A percentile compares a stretch with the other conserved stretches of the same genome.
Evolutionary conservation across 2,888 invertebrate genomes (phyloP).

Genomic region (Adela reaumurella): DNA sequence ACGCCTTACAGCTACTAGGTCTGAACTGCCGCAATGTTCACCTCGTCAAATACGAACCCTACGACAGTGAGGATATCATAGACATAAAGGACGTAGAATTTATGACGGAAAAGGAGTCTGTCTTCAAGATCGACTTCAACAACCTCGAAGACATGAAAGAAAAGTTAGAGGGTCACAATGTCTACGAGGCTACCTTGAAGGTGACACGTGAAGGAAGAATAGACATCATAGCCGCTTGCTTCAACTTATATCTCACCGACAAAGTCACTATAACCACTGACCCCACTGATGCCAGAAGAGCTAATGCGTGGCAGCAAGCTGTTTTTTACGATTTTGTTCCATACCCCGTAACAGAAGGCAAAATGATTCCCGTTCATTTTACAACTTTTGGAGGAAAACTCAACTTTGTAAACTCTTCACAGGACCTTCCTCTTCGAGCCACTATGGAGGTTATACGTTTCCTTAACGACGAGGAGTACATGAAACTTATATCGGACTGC

Average conservation of each 20-base stretch:
- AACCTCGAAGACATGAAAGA: conserved; percentile 43
- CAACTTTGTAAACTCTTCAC: conserved; percentile 21
- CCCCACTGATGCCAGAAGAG: conserved; percentile 41
- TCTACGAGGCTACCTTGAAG: conserved; percentile 31
- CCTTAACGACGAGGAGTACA: conserved; percentile 46
- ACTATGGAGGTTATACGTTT: conserved; percentile 34
- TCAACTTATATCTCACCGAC: conserved; percentile 66
- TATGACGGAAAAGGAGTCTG: conserved; percentile 52
- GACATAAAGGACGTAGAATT: conserved; percentile 50
- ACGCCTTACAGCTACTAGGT: conserved; percentile 21
- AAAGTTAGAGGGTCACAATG: conserved; percentile 26
- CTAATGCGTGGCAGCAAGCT: conserved; percentile 76
- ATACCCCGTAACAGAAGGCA: conserved; percentile 21
- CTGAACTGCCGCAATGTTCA: conserved; percentile 23
- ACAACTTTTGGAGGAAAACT: conserved; percentile 36
- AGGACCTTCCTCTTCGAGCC: conserved; percentile 21
- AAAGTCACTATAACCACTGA: conserved; percentile 59
- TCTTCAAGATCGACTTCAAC: conserved; percentile 63
- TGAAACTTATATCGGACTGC: conserved; percentile 31
- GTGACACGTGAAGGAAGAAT: conserved; percentile 47
- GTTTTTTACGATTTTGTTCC: conserved; percentile 60
- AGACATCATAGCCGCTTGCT: conserved; percentile 55
- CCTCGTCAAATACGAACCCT: conserved; percentile 50
- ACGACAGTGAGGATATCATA: conserved; percentile 67
- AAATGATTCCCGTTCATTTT: conserved; percentile 27